Evolutionary conservation across 2,797 vertebrate species (phyloP).

Genomic region (Pangasius mekongensis): DNA sequence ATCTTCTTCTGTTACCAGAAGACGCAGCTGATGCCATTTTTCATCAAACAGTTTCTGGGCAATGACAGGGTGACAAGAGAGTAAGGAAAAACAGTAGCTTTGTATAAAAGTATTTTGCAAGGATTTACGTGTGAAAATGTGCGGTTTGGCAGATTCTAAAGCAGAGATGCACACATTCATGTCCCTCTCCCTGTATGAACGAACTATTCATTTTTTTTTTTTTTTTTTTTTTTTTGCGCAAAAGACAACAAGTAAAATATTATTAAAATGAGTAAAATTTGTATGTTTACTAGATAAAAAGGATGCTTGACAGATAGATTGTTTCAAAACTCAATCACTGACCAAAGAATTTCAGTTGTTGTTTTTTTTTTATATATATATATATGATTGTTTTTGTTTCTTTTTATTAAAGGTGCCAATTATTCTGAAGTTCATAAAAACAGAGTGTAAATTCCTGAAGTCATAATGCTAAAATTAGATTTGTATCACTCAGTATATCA

Average conservation of each 20-base stretch:
- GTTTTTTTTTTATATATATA: too few species aligned
- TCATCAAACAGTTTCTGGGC: slow-evolving; percentile 88
- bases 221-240: too few species aligned
- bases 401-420: background rate
- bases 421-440: background rate
- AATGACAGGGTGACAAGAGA: slow-evolving; percentile 45
- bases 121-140: background rate
- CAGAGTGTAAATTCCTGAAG: background rate
- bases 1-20: slow-evolving; percentile 91
- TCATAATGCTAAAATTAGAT: background rate
- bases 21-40: slow-evolving; percentile 92
- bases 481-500: background rate
- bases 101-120: background rate
- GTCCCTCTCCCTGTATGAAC: background rate
- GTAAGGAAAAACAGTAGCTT: slow-evolving; percentile 1
- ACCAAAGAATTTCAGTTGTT: background rate
- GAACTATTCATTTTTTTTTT: background rate
- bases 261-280: background rate
- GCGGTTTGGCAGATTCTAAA: background rate
- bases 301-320: background rate
- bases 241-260: background rate
- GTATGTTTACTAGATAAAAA: background rate
- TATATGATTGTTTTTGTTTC: background rate
- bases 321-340: background rate
- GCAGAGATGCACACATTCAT: background rate